Evolutionary conservation across 2,888 invertebrate species (phyloP).

Genomic region (Rhagonycha lutea): DNA sequence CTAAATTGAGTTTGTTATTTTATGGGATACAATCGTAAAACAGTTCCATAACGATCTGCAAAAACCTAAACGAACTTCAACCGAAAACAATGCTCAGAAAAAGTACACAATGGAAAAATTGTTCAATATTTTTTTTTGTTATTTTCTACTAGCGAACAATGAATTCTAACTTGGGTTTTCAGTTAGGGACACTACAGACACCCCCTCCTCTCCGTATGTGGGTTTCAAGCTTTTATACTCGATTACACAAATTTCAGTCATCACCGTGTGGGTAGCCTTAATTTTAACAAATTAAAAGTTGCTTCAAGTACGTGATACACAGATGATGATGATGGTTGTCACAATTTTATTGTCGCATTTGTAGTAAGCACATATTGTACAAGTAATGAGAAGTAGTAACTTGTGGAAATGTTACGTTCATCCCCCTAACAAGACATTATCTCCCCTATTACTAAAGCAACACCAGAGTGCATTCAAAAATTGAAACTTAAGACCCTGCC

Average conservation of each 20-base stretch:
- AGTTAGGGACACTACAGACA: too few species aligned
- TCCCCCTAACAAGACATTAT: neutral
- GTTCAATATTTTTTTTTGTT: neutral
- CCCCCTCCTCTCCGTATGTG: too few species aligned
- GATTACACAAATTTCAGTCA: neutral
- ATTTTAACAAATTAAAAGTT: neutral
- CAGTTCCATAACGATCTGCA: constrained; percentile 22
- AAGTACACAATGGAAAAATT: neutral
- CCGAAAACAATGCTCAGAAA: constrained; percentile 10
- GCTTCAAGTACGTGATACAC: neutral
- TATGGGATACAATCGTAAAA: constrained; percentile 25
- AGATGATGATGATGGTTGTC: neutral
- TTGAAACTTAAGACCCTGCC: neutral
- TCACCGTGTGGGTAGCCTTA: neutral
- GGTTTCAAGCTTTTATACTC: neutral
- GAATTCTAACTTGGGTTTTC: neutral
- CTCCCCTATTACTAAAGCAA: neutral
- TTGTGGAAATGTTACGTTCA: neutral
- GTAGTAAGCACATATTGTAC: neutral
- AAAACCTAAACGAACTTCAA: constrained; percentile 15
- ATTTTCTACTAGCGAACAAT: neutral
- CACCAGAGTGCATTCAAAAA: neutral
- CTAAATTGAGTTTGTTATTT: constrained; percentile 28
- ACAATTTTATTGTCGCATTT: neutral
- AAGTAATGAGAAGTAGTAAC: neutral